A percentile compares a stretch with the other conserved stretches of the same genome.
These are phyloP conservation scores for Kryphioiulus occultus DNA, from an alignment of 2,888 invertebrate species.

Conservation along the genomic window DNA sequence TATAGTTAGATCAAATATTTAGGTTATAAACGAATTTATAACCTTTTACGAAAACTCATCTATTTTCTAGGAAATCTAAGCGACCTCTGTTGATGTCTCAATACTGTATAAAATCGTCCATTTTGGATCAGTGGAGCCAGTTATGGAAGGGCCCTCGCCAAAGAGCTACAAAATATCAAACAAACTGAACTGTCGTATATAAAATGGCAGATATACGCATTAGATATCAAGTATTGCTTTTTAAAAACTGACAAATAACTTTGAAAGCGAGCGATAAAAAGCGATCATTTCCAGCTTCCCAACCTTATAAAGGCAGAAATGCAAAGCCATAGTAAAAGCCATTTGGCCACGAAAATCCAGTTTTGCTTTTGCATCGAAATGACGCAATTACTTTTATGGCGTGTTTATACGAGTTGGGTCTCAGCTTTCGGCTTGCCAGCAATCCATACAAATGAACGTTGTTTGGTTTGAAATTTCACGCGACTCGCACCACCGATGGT, in stretches of 20 bases:
- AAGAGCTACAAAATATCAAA: neutral
- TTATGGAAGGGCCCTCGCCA: neutral
- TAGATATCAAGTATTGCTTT: conserved; percentile 20
- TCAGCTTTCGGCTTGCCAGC: neutral
- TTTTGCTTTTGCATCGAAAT: conserved; percentile 18
- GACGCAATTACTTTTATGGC: conserved; percentile 8
- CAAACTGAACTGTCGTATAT: neutral
- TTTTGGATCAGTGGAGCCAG: too few species aligned
- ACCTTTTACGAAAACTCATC: neutral
- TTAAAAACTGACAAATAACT: conserved; percentile 24
- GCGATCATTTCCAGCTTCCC: neutral
- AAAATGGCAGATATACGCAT: conserved; percentile 10
- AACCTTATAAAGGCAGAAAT: conserved; percentile 24
- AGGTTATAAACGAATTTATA: neutral
- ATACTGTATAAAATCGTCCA: too few species aligned
- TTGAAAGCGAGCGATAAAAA: conserved; percentile 11
- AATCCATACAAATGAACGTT: conserved; percentile 22
- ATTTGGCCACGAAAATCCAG: neutral
- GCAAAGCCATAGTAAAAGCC: conserved; percentile 8
- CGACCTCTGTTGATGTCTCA: too few species aligned
- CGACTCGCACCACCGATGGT: neutral
- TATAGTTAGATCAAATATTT: neutral
- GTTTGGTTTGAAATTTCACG: neutral
- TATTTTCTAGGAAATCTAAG: neutral
- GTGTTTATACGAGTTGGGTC: neutral